A percentile compares a stretch with the other conserved stretches of the same genome.
phyloP scores from a whole-genome alignment of 2,888 invertebrate species.

The Lobophora halterata region DNA sequence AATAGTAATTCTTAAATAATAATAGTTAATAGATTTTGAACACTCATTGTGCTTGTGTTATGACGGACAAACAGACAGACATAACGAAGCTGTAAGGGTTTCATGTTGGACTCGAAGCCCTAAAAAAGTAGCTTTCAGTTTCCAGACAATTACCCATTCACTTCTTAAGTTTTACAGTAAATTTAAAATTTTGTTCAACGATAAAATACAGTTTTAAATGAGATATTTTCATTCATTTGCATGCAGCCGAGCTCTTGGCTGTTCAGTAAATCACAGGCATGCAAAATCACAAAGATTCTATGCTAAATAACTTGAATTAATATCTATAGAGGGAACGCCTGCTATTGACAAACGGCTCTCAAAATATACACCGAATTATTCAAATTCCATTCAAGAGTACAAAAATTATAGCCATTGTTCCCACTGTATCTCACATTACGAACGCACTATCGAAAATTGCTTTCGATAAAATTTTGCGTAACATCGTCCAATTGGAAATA shows the following conservation, averaged over 20 bases:
- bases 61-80: too few species aligned
- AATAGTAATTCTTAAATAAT: too few species aligned
- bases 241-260: constrained; percentile 31
- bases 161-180: constrained; percentile 21
- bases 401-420: constrained; percentile 65
- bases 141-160: constrained; percentile 29
- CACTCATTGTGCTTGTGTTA: too few species aligned
- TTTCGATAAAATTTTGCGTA: constrained; percentile 68
- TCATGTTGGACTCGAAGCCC: too few species aligned
- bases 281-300: constrained; percentile 45
- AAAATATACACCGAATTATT: constrained; percentile 69
- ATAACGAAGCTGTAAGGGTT: too few species aligned
- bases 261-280: constrained; percentile 46
- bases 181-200: constrained; percentile 23
- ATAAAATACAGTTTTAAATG: constrained; percentile 31
- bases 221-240: constrained; percentile 36
- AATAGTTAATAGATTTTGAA: too few species aligned
- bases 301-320: constrained; percentile 54
- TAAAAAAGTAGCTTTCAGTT: constrained; percentile 13
- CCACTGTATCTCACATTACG: constrained; percentile 59
- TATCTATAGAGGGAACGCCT: constrained; percentile 34
- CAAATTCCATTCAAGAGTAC: constrained; percentile 60
- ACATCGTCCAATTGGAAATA: constrained; percentile 59
- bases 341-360: constrained; percentile 51
- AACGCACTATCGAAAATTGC: constrained; percentile 73